These are phyloP conservation scores for Drosophila rellima DNA, from an alignment of 2,888 invertebrate genomes.

Conservation along the genomic window DNA sequence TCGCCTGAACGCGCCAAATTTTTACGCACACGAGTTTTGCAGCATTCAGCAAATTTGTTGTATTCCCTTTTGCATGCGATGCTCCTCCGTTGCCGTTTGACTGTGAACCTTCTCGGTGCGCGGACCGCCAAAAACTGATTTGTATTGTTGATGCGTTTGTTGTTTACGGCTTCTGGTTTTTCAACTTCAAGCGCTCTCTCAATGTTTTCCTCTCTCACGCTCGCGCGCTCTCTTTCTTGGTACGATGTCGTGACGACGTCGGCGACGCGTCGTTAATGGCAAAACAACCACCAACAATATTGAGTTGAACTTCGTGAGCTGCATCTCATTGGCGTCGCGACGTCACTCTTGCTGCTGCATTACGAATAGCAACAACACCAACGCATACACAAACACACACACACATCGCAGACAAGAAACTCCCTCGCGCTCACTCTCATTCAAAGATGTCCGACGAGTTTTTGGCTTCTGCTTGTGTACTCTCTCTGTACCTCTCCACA, in stretches of 20 bases:
- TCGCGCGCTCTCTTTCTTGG: slow-evolving; percentile 10
- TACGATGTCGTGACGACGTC: slow-evolving; percentile 36
- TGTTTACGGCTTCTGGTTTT: slow-evolving; percentile 77
- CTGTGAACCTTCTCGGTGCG: slow-evolving; percentile 62
- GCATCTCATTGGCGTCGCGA: slow-evolving; percentile 57
- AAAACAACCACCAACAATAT: slow-evolving; percentile 60
- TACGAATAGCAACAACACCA: slow-evolving; percentile 31
- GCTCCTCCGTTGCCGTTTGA: slow-evolving; percentile 28
- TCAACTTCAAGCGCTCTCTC: slow-evolving; percentile 44
- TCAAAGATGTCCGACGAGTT: slow-evolving; percentile 52
- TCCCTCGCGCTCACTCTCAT: slow-evolving; percentile 60
- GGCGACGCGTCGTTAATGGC: slow-evolving; percentile 36
- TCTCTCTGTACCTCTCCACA: slow-evolving; percentile 15
- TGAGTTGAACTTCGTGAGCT: slow-evolving; percentile 50
- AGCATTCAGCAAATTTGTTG: slow-evolving; percentile 32
- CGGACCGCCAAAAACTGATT: slow-evolving; percentile 85
- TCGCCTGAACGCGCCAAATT: slow-evolving; percentile 55
- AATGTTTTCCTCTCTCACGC: slow-evolving; percentile 7
- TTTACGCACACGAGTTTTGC: slow-evolving; percentile 53
- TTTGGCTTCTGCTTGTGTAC: slow-evolving; percentile 21
- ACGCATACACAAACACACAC: slow-evolving; percentile 12
- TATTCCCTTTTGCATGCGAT: slow-evolving; percentile 4
- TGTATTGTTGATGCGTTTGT: slow-evolving; percentile 73
- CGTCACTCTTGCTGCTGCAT: slow-evolving; percentile 48
- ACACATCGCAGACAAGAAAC: slow-evolving; percentile 38